Base-by-base conservation (phyloP, 2,888 invertebrate species). In the Aquatica leii region DNA sequence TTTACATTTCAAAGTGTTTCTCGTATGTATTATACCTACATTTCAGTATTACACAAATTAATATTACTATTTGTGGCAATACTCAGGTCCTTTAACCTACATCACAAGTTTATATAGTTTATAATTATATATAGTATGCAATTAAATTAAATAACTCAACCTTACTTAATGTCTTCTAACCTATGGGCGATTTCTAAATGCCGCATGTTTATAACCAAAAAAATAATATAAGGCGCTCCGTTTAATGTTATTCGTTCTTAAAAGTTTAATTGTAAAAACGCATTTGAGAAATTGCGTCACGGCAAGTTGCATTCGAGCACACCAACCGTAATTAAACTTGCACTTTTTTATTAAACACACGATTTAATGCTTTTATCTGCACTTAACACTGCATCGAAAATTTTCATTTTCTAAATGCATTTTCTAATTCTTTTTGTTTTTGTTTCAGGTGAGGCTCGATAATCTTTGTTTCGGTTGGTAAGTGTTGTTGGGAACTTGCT, bases 1-100 rank as follows among this genome's bases (percentile, higher is more conserved):
- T 55, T 61, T 61, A 43, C 61, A 61, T 61, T 51, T 56, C 61
- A 61, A 61, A 61, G 61, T 56, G 51, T 43, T 21, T 40, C 52
- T 50, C 51, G 24, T 60, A 31, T 12, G 37, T 49, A 24, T 50
- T 24, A 9, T 31, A 41, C n/a, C n/a, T n/a, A n/a, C n/a, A 11
- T 55, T 56, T 50, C 60, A 48, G 17, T 54, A 49, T 54, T 41
- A 17, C 51, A 43, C 40, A 46, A 54, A 43, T 54, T 41, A 43
- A 54, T 43, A 54, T 54, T 31, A 21, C 41, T 31, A 51, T 52
- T 17, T 52, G 51, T 17, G 31, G 54, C 43, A 43, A 31, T 54
- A 31, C 41, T 20, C 31, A 43, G 46, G 20, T 46, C 46, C 46
- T 46, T 41, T 46, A 15, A 18, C 20, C 18, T 46, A 46, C 18